phyloP scores from a whole-genome alignment of 2,113 vertebrate species.

The Dolichallabes microphthalmus region DNA sequence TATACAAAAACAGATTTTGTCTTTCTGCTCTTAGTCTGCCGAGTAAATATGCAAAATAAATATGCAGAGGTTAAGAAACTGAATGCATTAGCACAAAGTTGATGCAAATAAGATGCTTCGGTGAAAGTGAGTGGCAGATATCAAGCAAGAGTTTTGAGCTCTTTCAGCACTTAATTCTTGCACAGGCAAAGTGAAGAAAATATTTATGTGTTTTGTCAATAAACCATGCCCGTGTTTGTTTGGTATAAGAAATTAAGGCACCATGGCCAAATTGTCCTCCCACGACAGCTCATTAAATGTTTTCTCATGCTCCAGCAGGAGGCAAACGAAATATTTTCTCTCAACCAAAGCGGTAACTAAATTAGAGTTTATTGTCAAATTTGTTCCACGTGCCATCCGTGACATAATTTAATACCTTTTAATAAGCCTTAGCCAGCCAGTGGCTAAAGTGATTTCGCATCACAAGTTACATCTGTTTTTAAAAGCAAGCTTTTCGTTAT shows the following conservation, averaged over 20 bases:
- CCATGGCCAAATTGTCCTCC: conserved; percentile 19
- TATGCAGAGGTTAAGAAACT: background rate
- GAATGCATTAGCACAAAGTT: background rate
- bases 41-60: background rate
- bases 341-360: conserved; percentile 46
- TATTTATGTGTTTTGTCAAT: background rate
- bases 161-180: background rate
- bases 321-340: conserved; percentile 21
- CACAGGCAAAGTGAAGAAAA: background rate
- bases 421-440: conserved; percentile 20
- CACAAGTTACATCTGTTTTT: background rate
- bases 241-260: conserved; percentile 25
- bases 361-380: conserved; percentile 47
- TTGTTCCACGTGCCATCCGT: conserved; percentile 46
- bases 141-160: background rate
- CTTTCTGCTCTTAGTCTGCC: background rate
- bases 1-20: conserved; percentile 4
- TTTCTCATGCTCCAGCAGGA: conserved; percentile 43
- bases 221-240: conserved; percentile 15
- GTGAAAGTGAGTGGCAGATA: background rate
- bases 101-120: background rate
- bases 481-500: background rate
- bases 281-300: conserved; percentile 36
- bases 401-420: conserved; percentile 46
- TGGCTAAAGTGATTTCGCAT: background rate